Conservation (phyloP, 2,888 invertebrate genomes). For the Agrenia bidenticulata region DNA sequence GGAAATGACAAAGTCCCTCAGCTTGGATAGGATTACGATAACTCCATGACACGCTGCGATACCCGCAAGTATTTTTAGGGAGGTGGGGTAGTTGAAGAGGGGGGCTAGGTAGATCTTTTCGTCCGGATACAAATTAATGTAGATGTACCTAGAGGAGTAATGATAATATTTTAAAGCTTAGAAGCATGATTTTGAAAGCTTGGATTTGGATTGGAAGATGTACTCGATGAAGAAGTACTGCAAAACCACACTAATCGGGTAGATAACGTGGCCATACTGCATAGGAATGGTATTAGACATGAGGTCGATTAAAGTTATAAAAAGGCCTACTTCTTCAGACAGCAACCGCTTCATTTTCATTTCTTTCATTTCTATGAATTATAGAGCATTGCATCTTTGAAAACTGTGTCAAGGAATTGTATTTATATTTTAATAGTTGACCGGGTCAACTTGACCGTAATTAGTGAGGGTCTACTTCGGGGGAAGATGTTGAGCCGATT, state of each 20-base stretch:
- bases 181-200: too few relatives aligned
- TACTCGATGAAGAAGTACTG: constrained; percentile 1
- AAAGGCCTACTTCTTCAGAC: not conserved
- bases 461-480: not conserved
- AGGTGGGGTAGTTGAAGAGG: too few relatives aligned
- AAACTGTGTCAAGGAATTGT: too few relatives aligned
- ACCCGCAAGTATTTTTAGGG: too few relatives aligned
- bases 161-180: too few relatives aligned
- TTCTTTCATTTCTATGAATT: not conserved
- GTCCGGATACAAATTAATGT: too few relatives aligned
- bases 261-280: constrained; percentile 22
- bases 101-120: too few relatives aligned
- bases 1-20: constrained; percentile 27
- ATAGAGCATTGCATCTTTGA: not conserved
- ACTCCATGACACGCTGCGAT: too few relatives aligned
- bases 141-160: too few relatives aligned
- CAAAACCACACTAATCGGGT: not conserved
- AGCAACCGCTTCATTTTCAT: not conserved
- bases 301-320: constrained; percentile 22
- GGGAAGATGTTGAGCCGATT: not conserved
- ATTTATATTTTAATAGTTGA: not conserved
- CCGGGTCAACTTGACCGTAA: not conserved
- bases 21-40: not conserved
- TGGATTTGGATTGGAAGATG: too few relatives aligned
- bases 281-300: constrained; percentile 28